Percentiles rank a stretch among this genome's conserved stretches.
Conservation (phyloP, 2,797 vertebrate genomes). For the Limnodromus scolopaceus region DNA sequence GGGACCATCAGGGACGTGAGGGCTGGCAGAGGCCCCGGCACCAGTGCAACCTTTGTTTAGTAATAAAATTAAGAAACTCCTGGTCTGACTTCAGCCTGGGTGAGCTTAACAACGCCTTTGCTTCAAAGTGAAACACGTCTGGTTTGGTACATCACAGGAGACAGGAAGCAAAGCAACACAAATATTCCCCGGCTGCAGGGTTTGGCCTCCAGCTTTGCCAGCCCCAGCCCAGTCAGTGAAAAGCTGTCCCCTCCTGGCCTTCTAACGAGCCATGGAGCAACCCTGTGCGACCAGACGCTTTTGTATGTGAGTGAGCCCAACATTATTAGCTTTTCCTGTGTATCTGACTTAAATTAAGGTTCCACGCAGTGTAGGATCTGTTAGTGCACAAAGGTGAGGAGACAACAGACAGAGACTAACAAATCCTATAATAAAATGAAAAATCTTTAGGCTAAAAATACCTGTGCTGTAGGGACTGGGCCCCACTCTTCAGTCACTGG, state of each 20-base stretch:
- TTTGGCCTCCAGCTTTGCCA: background rate
- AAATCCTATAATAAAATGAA: background rate
- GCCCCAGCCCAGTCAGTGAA: background rate
- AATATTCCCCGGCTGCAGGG: background rate
- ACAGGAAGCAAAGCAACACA: background rate
- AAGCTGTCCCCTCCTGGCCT: background rate
- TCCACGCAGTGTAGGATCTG: background rate
- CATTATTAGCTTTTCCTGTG: background rate
- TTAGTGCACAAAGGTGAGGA: background rate
- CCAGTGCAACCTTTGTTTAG: background rate
- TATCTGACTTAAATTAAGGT: background rate
- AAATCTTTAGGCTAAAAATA: background rate
- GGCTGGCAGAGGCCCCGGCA: background rate
- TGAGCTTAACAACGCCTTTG: background rate
- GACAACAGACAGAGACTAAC: background rate
- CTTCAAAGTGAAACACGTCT: fast-evolving
- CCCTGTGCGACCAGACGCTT: background rate
- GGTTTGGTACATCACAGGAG: background rate
- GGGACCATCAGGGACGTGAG: background rate
- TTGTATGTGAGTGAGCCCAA: fast-evolving
- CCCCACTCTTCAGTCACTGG: background rate
- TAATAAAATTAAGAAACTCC: background rate
- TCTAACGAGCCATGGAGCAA: background rate
- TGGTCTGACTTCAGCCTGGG: background rate
- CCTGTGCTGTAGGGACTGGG: background rate